These are phyloP conservation scores for Lutraria rhynchaena DNA, from an alignment of 1,140 invertebrate species.

Conservation along the genomic window DNA sequence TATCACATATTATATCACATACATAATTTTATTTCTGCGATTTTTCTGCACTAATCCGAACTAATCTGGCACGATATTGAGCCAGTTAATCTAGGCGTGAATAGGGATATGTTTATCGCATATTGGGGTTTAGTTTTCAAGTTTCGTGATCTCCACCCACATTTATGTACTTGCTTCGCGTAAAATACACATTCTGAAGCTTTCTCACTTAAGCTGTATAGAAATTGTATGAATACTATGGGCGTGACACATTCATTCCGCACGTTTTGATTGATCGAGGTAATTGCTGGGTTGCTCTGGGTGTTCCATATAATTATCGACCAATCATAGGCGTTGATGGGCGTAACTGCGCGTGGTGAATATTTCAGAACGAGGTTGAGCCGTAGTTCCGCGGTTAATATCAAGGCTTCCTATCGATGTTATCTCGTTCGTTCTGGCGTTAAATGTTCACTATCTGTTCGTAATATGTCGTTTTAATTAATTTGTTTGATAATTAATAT, in stretches of 20 bases:
- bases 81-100: conserved; percentile 40
- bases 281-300: conserved; percentile 56
- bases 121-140: conserved; percentile 41
- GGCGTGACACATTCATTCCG: conserved; percentile 41
- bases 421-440: conserved; percentile 22
- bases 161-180: not conserved
- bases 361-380: conserved; percentile 36
- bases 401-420: conserved; percentile 4
- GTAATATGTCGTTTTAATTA: conserved; percentile 46
- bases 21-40: too few species aligned
- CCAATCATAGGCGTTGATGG: conserved; percentile 59
- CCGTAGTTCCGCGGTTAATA: conserved; percentile 4
- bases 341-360: conserved; percentile 50
- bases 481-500: conserved; percentile 39
- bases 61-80: conserved; percentile 12
- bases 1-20: too few species aligned
- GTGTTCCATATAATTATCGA: conserved; percentile 55
- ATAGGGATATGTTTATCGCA: conserved; percentile 42
- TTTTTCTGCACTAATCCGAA: conserved; percentile 53
- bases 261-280: conserved; percentile 53
- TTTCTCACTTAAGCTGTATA: conserved; percentile 37
- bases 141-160: conserved; percentile 1
- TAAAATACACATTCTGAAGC: conserved; percentile 22
- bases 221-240: conserved; percentile 15
- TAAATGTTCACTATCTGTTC: conserved; percentile 32